Percentiles rank a stretch among this genome's conserved stretches.
These are phyloP conservation scores for Pseudococcus viburni DNA, from an alignment of 2,888 invertebrate genomes.

Conservation along the genomic window DNA sequence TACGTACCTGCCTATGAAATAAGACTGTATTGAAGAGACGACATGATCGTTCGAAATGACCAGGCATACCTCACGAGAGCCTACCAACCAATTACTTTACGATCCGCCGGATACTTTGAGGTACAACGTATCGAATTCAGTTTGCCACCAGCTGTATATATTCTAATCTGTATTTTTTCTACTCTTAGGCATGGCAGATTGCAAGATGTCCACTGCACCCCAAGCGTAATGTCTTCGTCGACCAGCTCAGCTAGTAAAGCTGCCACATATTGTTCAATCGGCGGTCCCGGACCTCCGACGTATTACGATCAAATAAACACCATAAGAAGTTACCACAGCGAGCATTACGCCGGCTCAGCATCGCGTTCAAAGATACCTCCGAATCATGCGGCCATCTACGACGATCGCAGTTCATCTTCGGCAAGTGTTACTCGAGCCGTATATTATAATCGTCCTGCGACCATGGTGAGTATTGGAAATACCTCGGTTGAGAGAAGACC, in stretches of 20 bases:
- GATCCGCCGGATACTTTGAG: not conserved
- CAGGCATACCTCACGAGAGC: constrained; percentile 51
- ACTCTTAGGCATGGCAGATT: constrained; percentile 65
- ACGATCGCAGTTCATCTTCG: constrained; percentile 27
- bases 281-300: constrained; percentile 59
- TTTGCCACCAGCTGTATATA: not conserved
- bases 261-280: constrained; percentile 47
- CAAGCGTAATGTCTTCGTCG: constrained; percentile 66
- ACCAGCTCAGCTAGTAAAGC: constrained; percentile 66
- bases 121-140: not conserved
- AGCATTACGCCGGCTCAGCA: constrained; percentile 42
- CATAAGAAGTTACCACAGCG: constrained; percentile 35
- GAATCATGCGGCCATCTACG: not conserved
- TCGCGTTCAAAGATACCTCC: constrained; percentile 2
- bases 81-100: constrained; percentile 4
- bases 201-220: constrained; percentile 59
- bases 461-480: not conserved
- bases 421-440: not conserved
- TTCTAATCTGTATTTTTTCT: not conserved
- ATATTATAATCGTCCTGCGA: constrained; percentile 14
- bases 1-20: too few relatives aligned
- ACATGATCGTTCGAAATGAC: constrained; percentile 64
- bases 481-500: constrained; percentile 55
- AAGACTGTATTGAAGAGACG: not conserved
- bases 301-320: constrained; percentile 26